These are phyloP conservation scores for Chloroclysta siterata DNA, from an alignment of 2,888 invertebrate genomes.

Conservation along the genomic window DNA sequence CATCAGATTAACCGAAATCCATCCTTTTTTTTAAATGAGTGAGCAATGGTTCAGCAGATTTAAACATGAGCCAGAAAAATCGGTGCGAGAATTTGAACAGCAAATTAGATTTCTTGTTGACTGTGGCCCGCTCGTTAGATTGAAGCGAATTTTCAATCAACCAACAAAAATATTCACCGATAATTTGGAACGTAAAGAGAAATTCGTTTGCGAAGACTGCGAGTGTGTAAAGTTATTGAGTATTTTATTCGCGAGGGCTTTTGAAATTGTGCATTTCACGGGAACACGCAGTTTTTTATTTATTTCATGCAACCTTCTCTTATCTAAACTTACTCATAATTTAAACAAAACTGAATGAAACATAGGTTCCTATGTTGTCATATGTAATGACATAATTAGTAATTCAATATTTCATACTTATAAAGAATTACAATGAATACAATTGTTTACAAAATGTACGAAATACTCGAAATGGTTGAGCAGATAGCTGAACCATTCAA, in stretches of 20 bases:
- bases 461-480: too few species aligned
- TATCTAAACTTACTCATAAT: too few species aligned
- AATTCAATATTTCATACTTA: too few species aligned
- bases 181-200: conserved; percentile 55
- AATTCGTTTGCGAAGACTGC: conserved; percentile 43
- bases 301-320: too few species aligned
- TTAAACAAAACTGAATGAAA: too few species aligned
- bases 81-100: conserved; percentile 57
- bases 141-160: conserved; percentile 70
- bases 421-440: too few species aligned
- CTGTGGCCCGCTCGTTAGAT: conserved; percentile 68
- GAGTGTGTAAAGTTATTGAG: conserved; percentile 8
- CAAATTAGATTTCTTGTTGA: conserved; percentile 74
- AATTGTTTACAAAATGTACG: too few species aligned
- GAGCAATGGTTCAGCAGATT: conserved; percentile 5
- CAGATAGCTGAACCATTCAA: too few species aligned
- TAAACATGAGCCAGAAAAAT: conserved; percentile 48
- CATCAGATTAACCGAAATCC: conserved; percentile 2
- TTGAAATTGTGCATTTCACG: background rate
- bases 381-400: too few species aligned
- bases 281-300: background rate
- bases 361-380: too few species aligned
- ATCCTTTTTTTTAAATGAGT: background rate
- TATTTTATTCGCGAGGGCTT: conserved; percentile 38
- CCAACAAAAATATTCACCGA: conserved; percentile 59